Base-by-base conservation (phyloP, 2,113 vertebrate genomes). In the Peucedramus taeniatus region DNA sequence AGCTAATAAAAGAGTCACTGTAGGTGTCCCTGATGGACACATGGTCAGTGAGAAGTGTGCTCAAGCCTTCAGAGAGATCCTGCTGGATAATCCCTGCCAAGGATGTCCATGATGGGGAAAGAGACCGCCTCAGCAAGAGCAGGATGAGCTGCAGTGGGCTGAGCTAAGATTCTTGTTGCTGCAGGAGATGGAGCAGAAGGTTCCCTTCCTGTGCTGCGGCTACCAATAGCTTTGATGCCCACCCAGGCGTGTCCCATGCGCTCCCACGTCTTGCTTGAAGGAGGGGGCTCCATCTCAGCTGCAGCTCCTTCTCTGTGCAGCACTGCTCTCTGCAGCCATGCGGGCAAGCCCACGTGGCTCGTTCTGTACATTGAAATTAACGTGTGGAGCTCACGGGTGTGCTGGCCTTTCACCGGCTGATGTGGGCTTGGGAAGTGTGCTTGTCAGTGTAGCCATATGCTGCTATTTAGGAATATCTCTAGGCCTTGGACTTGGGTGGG, bases 401-500 rank as follows among this genome's bases (percentile, higher is more conserved):
- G 4, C 60, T 86, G 90, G 72, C 93, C 96, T 94, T 89, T 88
- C 90, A 64, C 79, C 0, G 8, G 35, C 90, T 90, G 72, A 81
- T 90, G 74, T 8, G 84, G 88, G 68, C 64, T 95, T 50, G 64
- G 86, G 37, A 89, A 87, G 56, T 6, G 44, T 86, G 65, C 71
- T 75, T 90, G 79, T 94, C 72, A 61, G 57, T 31, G 11, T 30
- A 68, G 88, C 89, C 87, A 90, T 93, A 94, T 97, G 94, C 90
- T 92, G 5, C 86, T 87, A 21, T 57, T 77, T 91, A 72, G 66
- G 94, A 89, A 13, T 72, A 89, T 84, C 50, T 91, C 59, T 66
- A 57, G 90, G 75, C 64, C 93, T 83, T 91, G 92, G 87, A 89
- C 92, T 95, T 93, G 22, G 50, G 71, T 89, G 86, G 79, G 93